Percentiles rank a stretch among this genome's conserved stretches.
Conservation (phyloP, 2,797 vertebrate genomes). For the Setipinna tenuifilis region DNA sequence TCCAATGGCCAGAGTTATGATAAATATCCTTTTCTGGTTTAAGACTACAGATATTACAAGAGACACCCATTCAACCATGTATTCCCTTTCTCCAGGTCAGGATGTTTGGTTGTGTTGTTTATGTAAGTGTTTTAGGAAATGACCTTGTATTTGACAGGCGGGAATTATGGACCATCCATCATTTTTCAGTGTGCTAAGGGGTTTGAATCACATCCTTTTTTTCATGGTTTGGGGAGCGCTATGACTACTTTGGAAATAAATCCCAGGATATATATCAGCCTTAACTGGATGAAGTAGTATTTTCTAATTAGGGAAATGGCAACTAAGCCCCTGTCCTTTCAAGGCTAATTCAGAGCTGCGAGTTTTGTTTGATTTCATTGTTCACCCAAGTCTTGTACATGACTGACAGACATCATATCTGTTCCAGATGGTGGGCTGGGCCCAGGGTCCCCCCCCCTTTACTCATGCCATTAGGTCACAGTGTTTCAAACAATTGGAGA, state of each 20-base stretch:
- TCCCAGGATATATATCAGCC: neutral
- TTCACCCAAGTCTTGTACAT: slow-evolving; percentile 19
- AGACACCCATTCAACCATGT: neutral
- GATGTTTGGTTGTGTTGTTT: slow-evolving; percentile 3
- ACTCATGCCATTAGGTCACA: slow-evolving; percentile 45
- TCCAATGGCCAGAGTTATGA: neutral
- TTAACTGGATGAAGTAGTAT: slow-evolving; percentile 11
- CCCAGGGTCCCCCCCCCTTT: slow-evolving; percentile 31
- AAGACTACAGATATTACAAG: neutral
- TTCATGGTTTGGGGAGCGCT: neutral
- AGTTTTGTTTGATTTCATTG: slow-evolving; percentile 40
- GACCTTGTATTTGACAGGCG: neutral
- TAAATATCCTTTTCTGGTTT: neutral
- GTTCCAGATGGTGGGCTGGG: slow-evolving; percentile 42
- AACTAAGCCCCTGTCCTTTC: neutral
- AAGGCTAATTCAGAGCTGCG: slow-evolving; percentile 23
- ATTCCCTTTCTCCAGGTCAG: neutral
- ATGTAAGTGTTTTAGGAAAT: slow-evolving; percentile 3
- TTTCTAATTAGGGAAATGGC: neutral
- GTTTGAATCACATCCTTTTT: neutral
- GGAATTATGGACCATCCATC: slow-evolving; percentile 21
- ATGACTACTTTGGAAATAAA: neutral
- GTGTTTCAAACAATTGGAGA: slow-evolving; percentile 48
- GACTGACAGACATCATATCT: slow-evolving; percentile 38
- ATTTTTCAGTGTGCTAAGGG: slow-evolving; percentile 3